Evolutionary conservation across 2,888 invertebrate genomes (phyloP), one percentile per base, ranked within the genome.

Genomic region (Carcina quercana): DNA sequence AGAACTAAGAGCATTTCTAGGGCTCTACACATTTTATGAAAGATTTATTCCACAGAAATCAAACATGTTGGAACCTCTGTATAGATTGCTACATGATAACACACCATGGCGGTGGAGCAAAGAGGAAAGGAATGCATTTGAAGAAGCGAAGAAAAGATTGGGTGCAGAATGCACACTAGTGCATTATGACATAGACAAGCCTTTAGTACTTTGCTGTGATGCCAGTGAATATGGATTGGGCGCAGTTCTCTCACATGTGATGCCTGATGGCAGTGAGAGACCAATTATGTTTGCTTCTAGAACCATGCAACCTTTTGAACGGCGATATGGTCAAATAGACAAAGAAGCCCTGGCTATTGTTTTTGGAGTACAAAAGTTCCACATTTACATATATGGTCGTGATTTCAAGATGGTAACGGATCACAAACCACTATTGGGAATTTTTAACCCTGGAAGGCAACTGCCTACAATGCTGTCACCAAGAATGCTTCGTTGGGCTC

Each of bases 1-100:
- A 4, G 33, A 48, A 21, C 21, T 52, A 10, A 38, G 38, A 34
- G 30, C 32, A 13, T 45, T 45, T 25, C 11, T 51, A n/a, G 47
- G 47, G 1, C 30, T 50, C 5, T 12, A 45, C 1, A 50, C 37
- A 33, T 47, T 32, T 33, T 43, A 45, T 17, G 32, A 34, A 1
- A 47, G 40, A n/a, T 53, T 50, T 21, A 21, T 33, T 21, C 5
- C 12, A 2, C 40, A 43, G 20, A 15, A 45, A 3, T 42, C 45
- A 2, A 42, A 43, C n/a, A 19, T 20, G 10, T 37, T 43, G 7
- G 27, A 46, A 4, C 28, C 37, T 7, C 12, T 53, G 13, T 42
- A 50, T 28, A 15, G 30, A 0, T 33, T 47, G 11, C 29, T 44
- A 13, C 38, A 42, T n/a, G 42, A 43, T 24, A 30, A 27, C 3